phyloP scores from a whole-genome alignment of 2,113 vertebrate species.

The Coptodon rendalli region DNA sequence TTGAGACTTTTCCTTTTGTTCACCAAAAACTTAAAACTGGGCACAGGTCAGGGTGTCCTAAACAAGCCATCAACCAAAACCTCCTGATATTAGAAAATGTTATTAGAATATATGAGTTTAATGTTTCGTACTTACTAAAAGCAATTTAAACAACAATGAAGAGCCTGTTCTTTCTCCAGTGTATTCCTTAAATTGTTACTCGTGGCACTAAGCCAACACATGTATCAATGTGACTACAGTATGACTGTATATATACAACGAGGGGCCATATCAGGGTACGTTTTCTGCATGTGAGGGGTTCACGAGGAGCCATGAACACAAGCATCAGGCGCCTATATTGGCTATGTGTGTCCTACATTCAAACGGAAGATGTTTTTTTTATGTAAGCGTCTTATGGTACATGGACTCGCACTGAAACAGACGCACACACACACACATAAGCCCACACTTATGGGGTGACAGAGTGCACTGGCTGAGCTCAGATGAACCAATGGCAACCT shows the following conservation, averaged over 20 bases:
- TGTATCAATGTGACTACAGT: constrained; percentile 44
- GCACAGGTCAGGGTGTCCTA: neutral
- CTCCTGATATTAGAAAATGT: neutral
- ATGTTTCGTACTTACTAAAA: neutral
- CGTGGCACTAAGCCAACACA: constrained; percentile 29
- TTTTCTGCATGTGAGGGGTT: constrained; percentile 33
- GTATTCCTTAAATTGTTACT: constrained; percentile 49
- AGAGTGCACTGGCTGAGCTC: constrained; percentile 75
- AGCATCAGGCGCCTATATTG: neutral
- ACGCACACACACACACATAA: constrained; percentile 12
- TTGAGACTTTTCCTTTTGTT: neutral
- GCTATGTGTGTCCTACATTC: constrained; percentile 10
- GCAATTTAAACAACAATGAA: constrained; percentile 26
- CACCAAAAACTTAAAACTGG: neutral
- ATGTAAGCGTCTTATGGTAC: neutral
- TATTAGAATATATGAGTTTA: neutral
- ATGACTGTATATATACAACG: constrained; percentile 4
- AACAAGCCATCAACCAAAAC: neutral
- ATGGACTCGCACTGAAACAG: constrained; percentile 24
- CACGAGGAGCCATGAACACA: constrained; percentile 22
- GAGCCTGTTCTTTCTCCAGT: constrained; percentile 11
- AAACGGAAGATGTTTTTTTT: constrained; percentile 8
- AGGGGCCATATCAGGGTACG: constrained; percentile 49
- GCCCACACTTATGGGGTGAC: constrained; percentile 66
- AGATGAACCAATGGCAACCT: constrained; percentile 77